phyloP scores from a whole-genome alignment of 2,888 invertebrate species.

The Drosophila fulvimacula region DNA sequence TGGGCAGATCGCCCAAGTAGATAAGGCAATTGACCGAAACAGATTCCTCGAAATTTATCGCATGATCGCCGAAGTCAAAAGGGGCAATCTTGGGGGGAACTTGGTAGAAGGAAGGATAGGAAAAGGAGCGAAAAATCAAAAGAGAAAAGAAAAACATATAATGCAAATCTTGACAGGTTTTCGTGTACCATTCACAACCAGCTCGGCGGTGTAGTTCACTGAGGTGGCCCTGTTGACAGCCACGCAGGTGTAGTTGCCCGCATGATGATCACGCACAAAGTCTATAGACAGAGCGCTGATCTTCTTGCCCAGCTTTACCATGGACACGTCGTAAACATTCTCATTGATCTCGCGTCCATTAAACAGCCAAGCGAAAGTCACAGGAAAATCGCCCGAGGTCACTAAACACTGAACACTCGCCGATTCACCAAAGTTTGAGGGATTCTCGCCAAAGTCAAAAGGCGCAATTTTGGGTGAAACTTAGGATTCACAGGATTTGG shows the following conservation, averaged over 20 bases:
- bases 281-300: constrained; percentile 89
- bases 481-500: constrained; percentile 71
- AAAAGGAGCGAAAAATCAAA: background rate
- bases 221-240: constrained; percentile 88
- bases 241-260: constrained; percentile 90
- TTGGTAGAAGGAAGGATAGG: constrained; percentile 71
- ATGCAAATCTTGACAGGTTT: background rate
- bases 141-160: constrained; percentile 17
- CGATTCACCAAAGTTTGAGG: constrained; percentile 88
- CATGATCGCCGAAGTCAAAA: constrained; percentile 90
- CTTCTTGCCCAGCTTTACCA: constrained; percentile 86
- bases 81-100: constrained; percentile 91
- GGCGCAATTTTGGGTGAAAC: constrained; percentile 91
- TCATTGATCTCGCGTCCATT: constrained; percentile 83
- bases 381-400: constrained; percentile 88
- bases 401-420: constrained; percentile 87
- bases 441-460: constrained; percentile 89
- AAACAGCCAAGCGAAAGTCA: constrained; percentile 89
- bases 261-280: constrained; percentile 88
- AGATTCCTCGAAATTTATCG: constrained; percentile 88
- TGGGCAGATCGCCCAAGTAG: constrained; percentile 88
- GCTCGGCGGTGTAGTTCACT: constrained; percentile 87
- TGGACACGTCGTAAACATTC: constrained; percentile 86
- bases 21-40: constrained; percentile 87
- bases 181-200: constrained; percentile 87